Base-by-base conservation (phyloP, 2,888 invertebrate genomes). In the Stenodera caucasica region DNA sequence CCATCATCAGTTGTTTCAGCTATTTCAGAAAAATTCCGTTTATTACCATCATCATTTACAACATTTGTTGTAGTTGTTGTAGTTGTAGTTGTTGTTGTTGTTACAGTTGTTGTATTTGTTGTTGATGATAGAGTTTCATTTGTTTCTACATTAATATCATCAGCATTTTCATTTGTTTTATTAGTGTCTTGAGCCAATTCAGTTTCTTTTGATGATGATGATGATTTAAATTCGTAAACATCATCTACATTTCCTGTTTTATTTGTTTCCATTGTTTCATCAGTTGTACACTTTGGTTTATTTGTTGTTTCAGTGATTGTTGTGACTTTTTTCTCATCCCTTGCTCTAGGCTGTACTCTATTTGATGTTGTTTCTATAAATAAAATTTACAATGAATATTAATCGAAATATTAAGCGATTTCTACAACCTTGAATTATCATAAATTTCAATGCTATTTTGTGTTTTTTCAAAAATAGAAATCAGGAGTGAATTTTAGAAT, bases 221-320 rank as follows among this genome's bases (percentile, higher is more conserved):
- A 81, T 57, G 84, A 81, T 72, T 85, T 86, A 66, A 86, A 85
- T 68, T 86, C 86, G 71, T 86, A 85, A 1, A 85, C 81, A 69
- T 86, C 86, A 49, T 83, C 83, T n/a, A 68, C 54, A 21, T 62
- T 61, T 32, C 64, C 26, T 32, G 45, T 58, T 61, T 72, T 73
- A 54, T 68, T 49, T 14, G 75, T 55, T 53, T 78, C 78, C 74
- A 75, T 76, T 56, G 69, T 61, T 63, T 77, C 75, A 52, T 74
- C 76, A 14, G 67, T 53, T 30, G 37, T 59, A 77, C 35, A 72
- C 67, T 61, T 77, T 67, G 51, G 67, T 64, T 62, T 77, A 53
- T 67, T 71, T 64, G 70, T 70, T 70, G 61, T 35, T 63, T 59
- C 60, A 30, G 49, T 50, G 26, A n/a, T n/a, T n/a, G 78, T 72